Evolutionary conservation across 2,113 vertebrate species (phyloP), one percentile per base, ranked within the genome.

Genomic region (Perccottus glenii): DNA sequence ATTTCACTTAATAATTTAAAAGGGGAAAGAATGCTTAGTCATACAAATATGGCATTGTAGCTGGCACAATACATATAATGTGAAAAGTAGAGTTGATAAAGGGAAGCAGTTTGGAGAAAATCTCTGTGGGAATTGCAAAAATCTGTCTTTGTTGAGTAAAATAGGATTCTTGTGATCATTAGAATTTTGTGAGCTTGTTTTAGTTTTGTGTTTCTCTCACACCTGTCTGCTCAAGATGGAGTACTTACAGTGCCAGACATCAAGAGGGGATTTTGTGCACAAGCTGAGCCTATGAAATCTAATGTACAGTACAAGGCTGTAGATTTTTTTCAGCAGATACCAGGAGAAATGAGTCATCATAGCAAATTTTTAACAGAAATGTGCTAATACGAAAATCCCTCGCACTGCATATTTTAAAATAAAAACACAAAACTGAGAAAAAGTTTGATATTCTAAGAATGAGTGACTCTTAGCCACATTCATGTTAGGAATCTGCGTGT

Each of bases 261-360:
- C 42, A 53, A 19, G 55, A 60, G 55, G 62, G 38, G 53, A 71
- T 71, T 66, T 76, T 27, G 52, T 40, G 42, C 40, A 43, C 43
- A 67, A 62, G 75, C 51, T 42, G 60, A 83, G 77, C 12, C 67
- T 70, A 71, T 79, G 73, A 77, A 85, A 85, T 73, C 52, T 53
- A 73, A 70, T 47, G 60, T 79, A 74, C 64, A 69, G 58, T 77
- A 75, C 64, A 75, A 75, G 46, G 67, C 57, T 55, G 74, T 27
- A 32, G 60, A 64, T 51, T 33, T 52, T 3, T 5, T 35, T 61
- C 15, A 40, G 2, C 12, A 19, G 33, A 11, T 74, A 63, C 66
- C 64, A 60, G 36, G 32, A 38, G 14, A 38, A 76, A 51, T 70
- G 75, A 86, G 51, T 82, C 76, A 79, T 77, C 59, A 73, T 69